Conservation (phyloP, 2,113 vertebrate genomes). For the Labeo catla region DNA sequence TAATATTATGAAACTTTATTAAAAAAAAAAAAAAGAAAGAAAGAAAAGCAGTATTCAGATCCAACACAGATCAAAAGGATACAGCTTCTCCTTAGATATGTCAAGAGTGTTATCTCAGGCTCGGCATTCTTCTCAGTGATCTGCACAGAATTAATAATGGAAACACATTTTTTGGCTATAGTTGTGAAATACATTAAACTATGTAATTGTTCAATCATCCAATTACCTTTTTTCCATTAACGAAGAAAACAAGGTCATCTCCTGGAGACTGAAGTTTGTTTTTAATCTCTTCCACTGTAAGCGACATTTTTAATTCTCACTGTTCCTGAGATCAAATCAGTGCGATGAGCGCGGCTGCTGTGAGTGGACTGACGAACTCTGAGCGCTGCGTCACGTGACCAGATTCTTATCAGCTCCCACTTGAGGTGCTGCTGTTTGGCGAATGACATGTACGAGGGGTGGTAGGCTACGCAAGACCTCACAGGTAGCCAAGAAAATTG, state of each 20-base stretch:
- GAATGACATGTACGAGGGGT: not conserved
- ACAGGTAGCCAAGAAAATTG: not conserved
- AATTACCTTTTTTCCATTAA: conserved; percentile 93
- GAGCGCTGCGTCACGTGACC: not conserved
- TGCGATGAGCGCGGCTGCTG: not conserved
- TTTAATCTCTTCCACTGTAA: conserved; percentile 27
- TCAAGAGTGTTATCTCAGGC: conserved; percentile 87
- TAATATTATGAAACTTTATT: not conserved
- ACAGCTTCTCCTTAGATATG: conserved; percentile 87
- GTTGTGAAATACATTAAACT: conserved; percentile 73
- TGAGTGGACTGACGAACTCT: not conserved
- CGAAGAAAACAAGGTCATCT: conserved; percentile 88
- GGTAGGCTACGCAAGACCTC: not conserved
- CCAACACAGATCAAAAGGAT: conserved; percentile 65
- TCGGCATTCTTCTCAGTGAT: conserved; percentile 87
- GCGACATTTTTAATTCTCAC: not conserved
- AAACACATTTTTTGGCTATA: conserved; percentile 75
- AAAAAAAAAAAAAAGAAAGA: no score
- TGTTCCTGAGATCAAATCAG: not conserved
- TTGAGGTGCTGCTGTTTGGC: not conserved
- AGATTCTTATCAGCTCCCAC: not conserved
- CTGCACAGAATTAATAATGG: conserved; percentile 70
- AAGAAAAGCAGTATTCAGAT: not conserved
- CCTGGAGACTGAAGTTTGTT: not conserved
- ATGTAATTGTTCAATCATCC: conserved; percentile 26